Conservation (phyloP, 2,888 invertebrate species). For the Spodoptera littoralis region DNA sequence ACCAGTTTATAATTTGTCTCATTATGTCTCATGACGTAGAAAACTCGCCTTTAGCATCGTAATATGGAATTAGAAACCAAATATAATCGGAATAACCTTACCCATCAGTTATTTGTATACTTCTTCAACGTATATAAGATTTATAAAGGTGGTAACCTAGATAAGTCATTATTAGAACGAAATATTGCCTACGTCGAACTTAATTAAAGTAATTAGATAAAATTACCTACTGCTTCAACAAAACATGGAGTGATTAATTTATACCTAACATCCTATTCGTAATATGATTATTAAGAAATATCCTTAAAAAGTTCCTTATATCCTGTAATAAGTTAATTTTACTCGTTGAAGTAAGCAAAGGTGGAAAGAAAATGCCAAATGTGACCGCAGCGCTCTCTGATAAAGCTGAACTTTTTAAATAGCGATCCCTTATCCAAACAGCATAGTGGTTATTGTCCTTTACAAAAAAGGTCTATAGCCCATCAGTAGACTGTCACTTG, state of each 20-base stretch:
- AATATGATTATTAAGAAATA: conserved; percentile 37
- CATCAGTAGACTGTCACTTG: no score
- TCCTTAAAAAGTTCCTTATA: conserved; percentile 26
- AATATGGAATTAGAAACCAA: conserved; percentile 31
- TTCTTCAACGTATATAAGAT: conserved; percentile 25
- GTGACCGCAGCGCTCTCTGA: no score
- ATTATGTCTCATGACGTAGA: no score
- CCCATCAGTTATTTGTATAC: conserved; percentile 8
- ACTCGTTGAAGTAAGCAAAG: no score
- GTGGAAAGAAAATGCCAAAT: no score
- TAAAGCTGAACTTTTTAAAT: no score
- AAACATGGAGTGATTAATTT: conserved; percentile 37
- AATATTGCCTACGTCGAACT: conserved; percentile 25
- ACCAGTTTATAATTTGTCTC: no score
- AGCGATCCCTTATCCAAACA: no score
- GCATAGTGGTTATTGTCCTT: no score
- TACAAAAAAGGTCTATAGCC: no score
- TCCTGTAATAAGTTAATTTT: no score
- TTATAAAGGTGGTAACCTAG: conserved; percentile 42
- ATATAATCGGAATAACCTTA: conserved; percentile 37
- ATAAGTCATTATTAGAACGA: conserved; percentile 20
- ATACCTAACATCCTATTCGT: conserved; percentile 27
- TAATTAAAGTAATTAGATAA: conserved; percentile 43
- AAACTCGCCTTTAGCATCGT: no score
- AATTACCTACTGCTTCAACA: conserved; percentile 38